phyloP scores from a whole-genome alignment of 2,113 vertebrate genomes.

The Ceuthmochares aereus region DNA sequence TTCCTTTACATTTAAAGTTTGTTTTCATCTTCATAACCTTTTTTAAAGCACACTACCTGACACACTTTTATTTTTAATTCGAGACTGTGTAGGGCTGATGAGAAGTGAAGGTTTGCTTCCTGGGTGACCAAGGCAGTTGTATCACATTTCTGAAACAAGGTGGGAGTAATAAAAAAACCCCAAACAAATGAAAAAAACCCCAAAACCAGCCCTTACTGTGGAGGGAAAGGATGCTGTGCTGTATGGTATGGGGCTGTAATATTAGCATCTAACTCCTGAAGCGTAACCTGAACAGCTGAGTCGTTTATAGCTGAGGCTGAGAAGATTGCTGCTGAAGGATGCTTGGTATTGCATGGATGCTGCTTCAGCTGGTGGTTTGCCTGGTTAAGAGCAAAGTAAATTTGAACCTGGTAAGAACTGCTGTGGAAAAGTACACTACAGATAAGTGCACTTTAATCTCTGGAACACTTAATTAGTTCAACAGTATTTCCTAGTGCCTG shows the following conservation, averaged over 20 bases:
- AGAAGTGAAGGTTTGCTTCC: not conserved
- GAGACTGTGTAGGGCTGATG: not conserved
- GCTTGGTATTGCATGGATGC: not conserved
- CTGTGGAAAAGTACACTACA: constrained; percentile 2
- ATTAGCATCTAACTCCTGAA: not conserved
- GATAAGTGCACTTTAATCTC: constrained; percentile 17
- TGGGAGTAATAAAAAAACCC: not conserved
- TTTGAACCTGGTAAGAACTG: not conserved
- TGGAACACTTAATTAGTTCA: constrained; percentile 25
- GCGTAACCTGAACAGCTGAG: not conserved
- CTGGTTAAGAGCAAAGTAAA: constrained; percentile 24
- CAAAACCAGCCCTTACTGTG: rapidly evolving
- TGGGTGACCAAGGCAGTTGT: not conserved
- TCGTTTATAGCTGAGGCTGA: not conserved
- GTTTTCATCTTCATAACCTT: not conserved
- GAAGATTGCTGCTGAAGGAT: not conserved
- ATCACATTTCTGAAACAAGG: not conserved
- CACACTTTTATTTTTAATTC: not conserved
- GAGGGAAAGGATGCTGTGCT: not conserved
- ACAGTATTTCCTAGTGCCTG: not conserved
- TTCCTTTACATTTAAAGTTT: not conserved
- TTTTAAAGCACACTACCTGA: not conserved
- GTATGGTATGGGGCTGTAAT: not conserved
- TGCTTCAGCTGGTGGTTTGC: constrained; percentile 13
- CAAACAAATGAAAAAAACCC: not conserved